Conservation (phyloP, 1,140 invertebrate species). For the Antheraea pernyi region DNA sequence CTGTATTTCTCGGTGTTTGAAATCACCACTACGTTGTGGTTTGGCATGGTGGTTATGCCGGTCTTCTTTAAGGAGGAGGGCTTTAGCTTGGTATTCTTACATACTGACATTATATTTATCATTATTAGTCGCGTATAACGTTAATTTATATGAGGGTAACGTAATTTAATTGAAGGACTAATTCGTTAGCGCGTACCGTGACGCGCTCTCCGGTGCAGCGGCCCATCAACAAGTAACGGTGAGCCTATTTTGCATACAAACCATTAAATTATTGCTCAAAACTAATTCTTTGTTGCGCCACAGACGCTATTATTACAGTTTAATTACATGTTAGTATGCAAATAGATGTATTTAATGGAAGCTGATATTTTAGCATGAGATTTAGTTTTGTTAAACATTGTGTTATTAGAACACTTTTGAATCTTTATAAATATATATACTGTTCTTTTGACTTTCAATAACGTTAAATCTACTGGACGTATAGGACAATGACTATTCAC, state of each 20-base stretch:
- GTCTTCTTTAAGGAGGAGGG: too few relatives aligned
- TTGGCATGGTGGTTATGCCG: too few relatives aligned
- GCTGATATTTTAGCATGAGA: constrained; percentile 48
- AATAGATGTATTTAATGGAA: constrained; percentile 72
- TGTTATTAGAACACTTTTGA: background rate
- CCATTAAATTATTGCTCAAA: constrained; percentile 78
- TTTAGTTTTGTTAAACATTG: background rate
- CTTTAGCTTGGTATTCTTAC: too few relatives aligned
- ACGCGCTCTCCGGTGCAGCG: constrained; percentile 63
- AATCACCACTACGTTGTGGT: too few relatives aligned
- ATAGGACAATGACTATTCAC: too few relatives aligned
- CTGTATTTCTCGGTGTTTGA: too few relatives aligned
- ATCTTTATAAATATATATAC: background rate
- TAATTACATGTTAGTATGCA: constrained; percentile 75
- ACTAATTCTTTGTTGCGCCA: constrained; percentile 77
- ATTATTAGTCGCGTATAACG: constrained; percentile 44
- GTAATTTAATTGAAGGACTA: constrained; percentile 76
- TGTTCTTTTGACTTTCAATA: too few relatives aligned
- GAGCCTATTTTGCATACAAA: constrained; percentile 76
- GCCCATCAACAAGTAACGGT: constrained; percentile 75
- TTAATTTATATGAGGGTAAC: constrained; percentile 57
- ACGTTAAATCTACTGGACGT: too few relatives aligned
- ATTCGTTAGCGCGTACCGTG: constrained; percentile 69
- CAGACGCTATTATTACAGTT: constrained; percentile 72
- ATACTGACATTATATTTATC: too few relatives aligned